Base-by-base conservation (phyloP, 2,797 vertebrate species). In the Pogonophryne albipinna region DNA sequence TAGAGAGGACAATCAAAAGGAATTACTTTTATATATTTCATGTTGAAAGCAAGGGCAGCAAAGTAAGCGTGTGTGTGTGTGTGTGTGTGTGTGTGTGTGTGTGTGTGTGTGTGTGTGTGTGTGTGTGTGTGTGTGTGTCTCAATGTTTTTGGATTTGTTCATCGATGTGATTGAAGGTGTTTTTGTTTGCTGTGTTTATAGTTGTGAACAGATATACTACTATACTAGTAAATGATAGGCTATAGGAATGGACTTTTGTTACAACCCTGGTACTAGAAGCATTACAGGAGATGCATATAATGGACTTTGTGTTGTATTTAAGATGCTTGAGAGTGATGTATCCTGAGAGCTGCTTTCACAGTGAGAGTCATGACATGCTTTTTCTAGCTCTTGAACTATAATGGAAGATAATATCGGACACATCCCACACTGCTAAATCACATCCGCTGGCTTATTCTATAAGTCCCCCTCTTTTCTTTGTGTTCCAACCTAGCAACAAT, bases 341-440 rank as follows among this genome's bases (percentile, higher is more conserved):
- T 56, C 17, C 56, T 53, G n/a, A 45, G 10, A 74, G 68, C 10
- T 1, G 9, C 45, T 78, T 79, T 44, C 10, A 31, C 59, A 66
- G 34, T 60, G 15, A 64, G 49, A 51, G 66, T 65, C 15, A 71
- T 27, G 59, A 78, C 46, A 20, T 17, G 14, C 51, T 47, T 68
- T 73, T 65, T 59, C 27, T 57, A 52, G 27, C 60, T 74, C 44
- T 80, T 62, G 16, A 57, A 58, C 0, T 9, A 47, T 63, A 81
- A 72, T 49, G 12, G 68, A 51, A 78, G 45, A 80, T 71, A 82
- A 71, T 74, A 64, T 42, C 31, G 14, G 46, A 61, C 64, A 73
- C 56, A 74, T 58, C 64, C 69, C 78, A 68, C 44, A 71, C 49
- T 62, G 49, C 58, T 55, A 79, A 80, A 83, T 75, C 16, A 58